These are phyloP conservation scores for Blera fallax DNA, from an alignment of 2,888 invertebrate species.

Conservation along the genomic window DNA sequence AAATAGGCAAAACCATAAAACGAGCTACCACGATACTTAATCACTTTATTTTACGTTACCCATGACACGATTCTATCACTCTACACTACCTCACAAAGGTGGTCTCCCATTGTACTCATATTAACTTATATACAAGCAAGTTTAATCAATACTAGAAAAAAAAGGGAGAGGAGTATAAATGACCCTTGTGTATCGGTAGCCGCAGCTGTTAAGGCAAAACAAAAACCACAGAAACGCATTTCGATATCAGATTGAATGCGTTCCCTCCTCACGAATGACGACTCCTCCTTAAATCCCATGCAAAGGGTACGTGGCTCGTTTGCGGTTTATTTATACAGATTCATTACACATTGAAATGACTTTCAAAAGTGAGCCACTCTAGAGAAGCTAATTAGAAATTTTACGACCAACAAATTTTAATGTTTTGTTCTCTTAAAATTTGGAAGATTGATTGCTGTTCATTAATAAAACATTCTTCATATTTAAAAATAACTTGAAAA, in stretches of 20 bases:
- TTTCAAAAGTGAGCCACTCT: not conserved
- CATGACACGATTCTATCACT: conserved; percentile 43
- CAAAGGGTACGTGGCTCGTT: conserved; percentile 22
- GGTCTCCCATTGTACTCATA: not conserved
- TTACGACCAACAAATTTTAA: not conserved
- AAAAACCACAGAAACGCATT: conserved; percentile 45
- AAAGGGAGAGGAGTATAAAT: conserved; percentile 5
- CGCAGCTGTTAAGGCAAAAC: conserved; percentile 21
- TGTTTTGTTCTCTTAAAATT: not conserved
- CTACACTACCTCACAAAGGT: not conserved
- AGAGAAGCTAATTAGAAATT: conserved; percentile 7
- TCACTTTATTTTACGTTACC: conserved; percentile 44
- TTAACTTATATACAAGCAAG: not conserved
- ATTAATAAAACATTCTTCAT: not conserved
- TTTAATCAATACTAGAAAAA: conserved; percentile 8
- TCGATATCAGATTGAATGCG: conserved; percentile 28
- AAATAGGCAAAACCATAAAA: conserved; percentile 41
- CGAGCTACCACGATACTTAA: conserved; percentile 36
- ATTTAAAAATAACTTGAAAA: not conserved
- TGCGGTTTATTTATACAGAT: conserved; percentile 37
- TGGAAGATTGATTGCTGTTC: not conserved
- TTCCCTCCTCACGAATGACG: not conserved
- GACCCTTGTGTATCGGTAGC: conserved; percentile 31
- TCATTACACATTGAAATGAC: conserved; percentile 27
- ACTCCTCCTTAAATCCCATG: not conserved